phyloP scores from a whole-genome alignment of 2,888 invertebrate genomes.

The Slavum lentiscoides region DNA sequence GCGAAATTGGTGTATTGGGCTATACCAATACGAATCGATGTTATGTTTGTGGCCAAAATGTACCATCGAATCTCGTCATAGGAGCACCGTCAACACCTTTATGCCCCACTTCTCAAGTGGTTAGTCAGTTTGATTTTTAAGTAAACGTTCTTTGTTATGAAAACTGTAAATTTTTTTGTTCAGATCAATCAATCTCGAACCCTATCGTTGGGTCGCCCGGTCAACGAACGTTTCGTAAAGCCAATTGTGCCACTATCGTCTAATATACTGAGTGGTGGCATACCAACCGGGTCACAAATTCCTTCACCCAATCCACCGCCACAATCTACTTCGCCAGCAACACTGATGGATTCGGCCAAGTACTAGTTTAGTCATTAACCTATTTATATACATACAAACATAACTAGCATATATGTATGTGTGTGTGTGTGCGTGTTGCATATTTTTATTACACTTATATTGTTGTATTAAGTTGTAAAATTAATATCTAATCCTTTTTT shows the following conservation, averaged over 20 bases:
- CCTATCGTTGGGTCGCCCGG: conserved; percentile 34
- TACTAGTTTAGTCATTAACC: conserved; percentile 37
- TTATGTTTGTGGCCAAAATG: conserved; percentile 70
- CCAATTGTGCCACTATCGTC: conserved; percentile 53
- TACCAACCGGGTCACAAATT: conserved; percentile 54
- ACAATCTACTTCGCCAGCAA: conserved; percentile 51
- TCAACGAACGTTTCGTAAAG: conserved; percentile 53
- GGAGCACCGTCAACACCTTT: conserved; percentile 47
- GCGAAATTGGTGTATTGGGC: conserved; percentile 57
- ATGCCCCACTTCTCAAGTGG: conserved; percentile 52
- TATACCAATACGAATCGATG: conserved; percentile 67
- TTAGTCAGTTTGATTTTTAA: background rate
- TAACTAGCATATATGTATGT: background rate
- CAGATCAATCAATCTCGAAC: conserved; percentile 49
- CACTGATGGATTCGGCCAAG: conserved; percentile 54
- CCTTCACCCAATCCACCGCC: conserved; percentile 54
- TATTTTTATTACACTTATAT: conserved; percentile 19
- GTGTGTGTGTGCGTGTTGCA: background rate
- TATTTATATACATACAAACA: conserved; percentile 11
- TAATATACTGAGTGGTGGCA: conserved; percentile 42
- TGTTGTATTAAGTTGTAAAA: background rate
- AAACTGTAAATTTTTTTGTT: background rate
- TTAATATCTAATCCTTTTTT: conserved; percentile 2
- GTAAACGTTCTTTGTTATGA: background rate
- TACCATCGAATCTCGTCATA: conserved; percentile 52